Base-by-base conservation (phyloP, 2,888 invertebrate species). In the Pristionchus arcanus region DNA sequence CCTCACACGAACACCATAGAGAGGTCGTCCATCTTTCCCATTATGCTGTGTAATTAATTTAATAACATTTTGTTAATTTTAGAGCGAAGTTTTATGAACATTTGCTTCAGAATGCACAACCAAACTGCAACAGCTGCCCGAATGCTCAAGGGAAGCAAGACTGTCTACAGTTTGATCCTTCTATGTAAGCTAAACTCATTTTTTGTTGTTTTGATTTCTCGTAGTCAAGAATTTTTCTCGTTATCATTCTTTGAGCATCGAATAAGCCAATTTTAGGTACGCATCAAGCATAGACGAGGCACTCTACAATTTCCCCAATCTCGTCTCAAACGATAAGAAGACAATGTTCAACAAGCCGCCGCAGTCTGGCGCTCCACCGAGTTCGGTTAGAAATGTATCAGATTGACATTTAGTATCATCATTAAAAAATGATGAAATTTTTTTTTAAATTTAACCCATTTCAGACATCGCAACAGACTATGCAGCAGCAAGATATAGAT, bases 261-360 rank as follows among this genome's bases (percentile, higher is more conserved):
- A 5, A 9, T 5, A 42, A 42, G 9, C 4, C 5, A 15, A n/a
- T 71, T 74, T 25, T 37, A 81, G 81, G 87, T 87, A 68, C 68
- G 87, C 87, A 7, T 68, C 63, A n/a, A 87, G 25, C 3, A 37
- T 87, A 11, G 87, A 87, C 53, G 87, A 87, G n/a, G 87, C 87
- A 1, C 63, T 87, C 28, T 68, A 68, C 49, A 87, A 87, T 42
- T 87, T 87, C 42, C 87, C 87, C 87, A 87, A 87, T 87, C 68
- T 87, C 19, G 87, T 87, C 16, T 42, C 66, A 68, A 87, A 68
- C 21, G 81, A 81, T 2, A 87, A 66, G 63, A 66, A 87, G 68
- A 19, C 68, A 1, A 87, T 87, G 63, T 87, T 63, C 63, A 84
- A 63, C 34, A 55, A 49, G 21, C 4, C 21, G 34, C 31, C 49